phyloP scores from a whole-genome alignment of 2,113 vertebrate species.

The Chiloscyllium plagiosum region DNA sequence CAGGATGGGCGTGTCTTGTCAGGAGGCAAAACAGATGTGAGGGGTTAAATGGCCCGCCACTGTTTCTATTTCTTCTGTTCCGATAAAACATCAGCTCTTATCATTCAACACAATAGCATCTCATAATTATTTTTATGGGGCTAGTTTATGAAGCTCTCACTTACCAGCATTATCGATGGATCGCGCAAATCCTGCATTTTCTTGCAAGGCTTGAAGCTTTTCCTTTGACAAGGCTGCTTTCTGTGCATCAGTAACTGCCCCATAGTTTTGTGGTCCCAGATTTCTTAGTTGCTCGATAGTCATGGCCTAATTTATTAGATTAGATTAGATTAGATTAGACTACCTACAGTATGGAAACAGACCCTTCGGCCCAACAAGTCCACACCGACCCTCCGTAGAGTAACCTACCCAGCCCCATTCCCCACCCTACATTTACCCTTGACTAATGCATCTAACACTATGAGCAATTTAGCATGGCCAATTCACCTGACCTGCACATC shows the following conservation, averaged over 20 bases:
- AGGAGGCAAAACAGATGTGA: too few species aligned
- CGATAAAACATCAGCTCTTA: background rate
- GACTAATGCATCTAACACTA: too few species aligned
- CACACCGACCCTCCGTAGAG: too few species aligned
- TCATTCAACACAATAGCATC: background rate
- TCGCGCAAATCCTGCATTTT: background rate
- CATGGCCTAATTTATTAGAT: background rate
- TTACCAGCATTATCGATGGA: background rate
- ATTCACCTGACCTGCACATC: too few species aligned
- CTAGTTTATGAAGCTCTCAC: background rate
- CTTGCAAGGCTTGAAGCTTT: background rate
- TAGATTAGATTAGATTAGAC: too few species aligned
- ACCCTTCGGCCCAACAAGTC: too few species aligned
- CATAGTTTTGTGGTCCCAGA: constrained; percentile 16
- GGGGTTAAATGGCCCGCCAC: background rate
- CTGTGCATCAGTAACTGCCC: background rate
- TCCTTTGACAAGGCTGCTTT: background rate
- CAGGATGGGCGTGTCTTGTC: background rate
- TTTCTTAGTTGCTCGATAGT: background rate
- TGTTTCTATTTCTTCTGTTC: background rate
- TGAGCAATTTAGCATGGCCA: too few species aligned
- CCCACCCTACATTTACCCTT: too few species aligned
- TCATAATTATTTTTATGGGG: background rate
- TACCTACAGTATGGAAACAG: too few species aligned
- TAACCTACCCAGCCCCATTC: too few species aligned